Percentiles rank a stretch among this genome's conserved stretches.
Evolutionary conservation across 2,888 invertebrate genomes (phyloP).

Genomic region (Calliopum simillimum): DNA sequence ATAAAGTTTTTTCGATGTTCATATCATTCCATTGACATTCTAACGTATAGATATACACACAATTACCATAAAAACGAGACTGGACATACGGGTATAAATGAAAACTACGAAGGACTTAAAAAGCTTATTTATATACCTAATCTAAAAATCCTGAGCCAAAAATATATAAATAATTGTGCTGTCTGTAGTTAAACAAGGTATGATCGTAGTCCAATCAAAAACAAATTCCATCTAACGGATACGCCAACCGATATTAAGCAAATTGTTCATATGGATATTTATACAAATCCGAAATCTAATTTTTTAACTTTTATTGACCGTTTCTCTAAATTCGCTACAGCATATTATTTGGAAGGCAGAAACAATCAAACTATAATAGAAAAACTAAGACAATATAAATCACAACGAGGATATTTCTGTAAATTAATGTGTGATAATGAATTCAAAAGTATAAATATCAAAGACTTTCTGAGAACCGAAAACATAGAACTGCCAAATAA

Average conservation of each 20-base stretch:
- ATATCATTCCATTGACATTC: constrained; percentile 36
- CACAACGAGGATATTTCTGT: constrained; percentile 35
- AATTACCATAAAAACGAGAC: constrained; percentile 44
- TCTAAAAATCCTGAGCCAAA: constrained; percentile 38
- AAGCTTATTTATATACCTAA: constrained; percentile 39
- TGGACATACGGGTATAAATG: constrained; percentile 41
- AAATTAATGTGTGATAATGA: constrained; percentile 32
- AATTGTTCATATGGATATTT: constrained; percentile 6
- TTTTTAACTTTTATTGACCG: background rate
- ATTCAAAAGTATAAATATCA: constrained; percentile 29
- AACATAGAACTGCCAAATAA: constrained; percentile 35
- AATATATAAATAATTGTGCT: constrained; percentile 43
- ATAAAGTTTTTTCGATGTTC: constrained; percentile 41
- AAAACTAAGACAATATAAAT: constrained; percentile 23
- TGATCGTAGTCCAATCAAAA: constrained; percentile 32
- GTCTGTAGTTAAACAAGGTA: constrained; percentile 34
- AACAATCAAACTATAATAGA: constrained; percentile 11
- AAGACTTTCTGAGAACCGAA: constrained; percentile 19
- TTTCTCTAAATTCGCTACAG: constrained; percentile 8
- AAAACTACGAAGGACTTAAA: constrained; percentile 41
- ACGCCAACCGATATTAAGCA: background rate
- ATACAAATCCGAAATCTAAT: background rate
- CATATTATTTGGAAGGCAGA: constrained; percentile 14
- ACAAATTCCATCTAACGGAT: constrained; percentile 7
- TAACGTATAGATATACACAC: constrained; percentile 38